phyloP scores from a whole-genome alignment of 2,797 vertebrate species.

The Simalia tracyae region DNA sequence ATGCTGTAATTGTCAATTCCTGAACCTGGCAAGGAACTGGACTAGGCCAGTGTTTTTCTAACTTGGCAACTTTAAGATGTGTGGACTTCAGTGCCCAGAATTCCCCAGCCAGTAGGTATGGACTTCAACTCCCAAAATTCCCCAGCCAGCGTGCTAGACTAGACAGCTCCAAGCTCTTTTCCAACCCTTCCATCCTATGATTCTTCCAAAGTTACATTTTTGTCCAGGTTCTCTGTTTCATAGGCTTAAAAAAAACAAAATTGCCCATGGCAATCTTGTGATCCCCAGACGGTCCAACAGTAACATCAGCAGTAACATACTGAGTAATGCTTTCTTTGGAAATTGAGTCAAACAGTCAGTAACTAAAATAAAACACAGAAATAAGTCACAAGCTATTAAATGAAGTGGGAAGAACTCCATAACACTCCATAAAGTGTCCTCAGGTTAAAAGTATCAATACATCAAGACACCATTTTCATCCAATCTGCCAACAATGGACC shows the following conservation, averaged over 20 bases:
- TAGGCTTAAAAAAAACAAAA: not conserved
- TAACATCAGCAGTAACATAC: not conserved
- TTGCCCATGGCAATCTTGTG: not conserved
- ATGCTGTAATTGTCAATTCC: not conserved
- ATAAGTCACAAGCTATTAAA: no score
- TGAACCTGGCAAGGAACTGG: not conserved
- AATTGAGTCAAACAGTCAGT: no score
- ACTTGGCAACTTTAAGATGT: not conserved
- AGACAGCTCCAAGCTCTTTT: not conserved
- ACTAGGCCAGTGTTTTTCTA: no score
- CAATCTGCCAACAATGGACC: no score
- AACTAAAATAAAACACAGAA: no score
- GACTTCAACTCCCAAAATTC: not conserved
- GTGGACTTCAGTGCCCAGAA: not conserved
- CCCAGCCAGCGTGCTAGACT: not conserved
- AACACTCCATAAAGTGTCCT: no score
- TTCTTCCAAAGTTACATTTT: not conserved
- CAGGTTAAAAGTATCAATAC: no score
- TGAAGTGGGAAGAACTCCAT: no score
- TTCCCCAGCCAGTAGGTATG: not conserved
- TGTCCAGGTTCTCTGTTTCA: not conserved
- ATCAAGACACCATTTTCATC: no score
- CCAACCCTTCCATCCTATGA: not conserved
- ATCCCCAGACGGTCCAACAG: not conserved
- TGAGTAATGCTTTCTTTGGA: not conserved